phyloP scores from a whole-genome alignment of 2,113 vertebrate species.

The Nematolebias whitei region DNA sequence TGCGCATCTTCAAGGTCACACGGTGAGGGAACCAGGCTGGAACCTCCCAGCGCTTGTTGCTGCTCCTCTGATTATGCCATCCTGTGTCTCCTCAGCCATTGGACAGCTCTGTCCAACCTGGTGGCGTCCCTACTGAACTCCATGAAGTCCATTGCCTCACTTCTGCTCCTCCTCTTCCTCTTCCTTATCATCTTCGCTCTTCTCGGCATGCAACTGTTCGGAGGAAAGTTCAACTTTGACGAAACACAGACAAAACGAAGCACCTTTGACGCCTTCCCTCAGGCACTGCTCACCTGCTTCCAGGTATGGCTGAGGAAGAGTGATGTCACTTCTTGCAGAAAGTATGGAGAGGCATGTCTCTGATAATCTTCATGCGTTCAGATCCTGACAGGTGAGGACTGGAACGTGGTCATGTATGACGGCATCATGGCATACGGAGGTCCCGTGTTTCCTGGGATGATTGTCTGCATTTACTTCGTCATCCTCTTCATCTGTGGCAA shows the following conservation, averaged over 20 bases:
- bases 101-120: conserved; percentile 93
- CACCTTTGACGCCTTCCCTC: conserved; percentile 94
- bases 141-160: conserved; percentile 95
- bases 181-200: conserved; percentile 98
- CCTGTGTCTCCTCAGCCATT: conserved; percentile 81
- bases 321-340: neutral
- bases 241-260: conserved; percentile 95
- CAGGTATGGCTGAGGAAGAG: conserved; percentile 75
- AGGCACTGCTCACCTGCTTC: conserved; percentile 92
- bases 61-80: conserved; percentile 7
- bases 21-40: conserved; percentile 71
- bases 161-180: conserved; percentile 94
- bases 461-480: conserved; percentile 92
- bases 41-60: accelerated
- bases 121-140: conserved; percentile 93
- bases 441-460: conserved; percentile 91
- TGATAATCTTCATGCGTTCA: conserved; percentile 43
- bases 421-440: conserved; percentile 96
- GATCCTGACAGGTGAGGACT: conserved; percentile 95
- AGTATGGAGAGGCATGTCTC: too few relatives aligned
- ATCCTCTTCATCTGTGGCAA: conserved; percentile 97
- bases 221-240: conserved; percentile 96
- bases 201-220: conserved; percentile 96
- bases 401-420: conserved; percentile 96
- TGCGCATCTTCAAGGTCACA: conserved; percentile 92